phyloP scores from a whole-genome alignment of 2,888 invertebrate species.

The Anthophora plumipes region DNA sequence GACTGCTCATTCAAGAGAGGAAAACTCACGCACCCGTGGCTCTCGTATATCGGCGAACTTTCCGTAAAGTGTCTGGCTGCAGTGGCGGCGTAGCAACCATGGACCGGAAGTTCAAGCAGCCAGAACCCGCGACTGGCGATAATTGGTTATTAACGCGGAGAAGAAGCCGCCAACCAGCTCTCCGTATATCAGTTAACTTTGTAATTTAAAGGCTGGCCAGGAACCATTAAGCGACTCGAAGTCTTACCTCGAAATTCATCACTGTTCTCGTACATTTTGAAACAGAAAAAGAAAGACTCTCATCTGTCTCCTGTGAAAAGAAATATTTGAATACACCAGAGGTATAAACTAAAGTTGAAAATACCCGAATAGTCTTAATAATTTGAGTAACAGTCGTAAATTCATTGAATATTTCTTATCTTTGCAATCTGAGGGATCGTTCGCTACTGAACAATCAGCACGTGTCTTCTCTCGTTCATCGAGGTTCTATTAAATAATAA shows the following conservation, averaged over 20 bases:
- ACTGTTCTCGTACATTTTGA: not conserved
- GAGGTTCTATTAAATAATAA: no score
- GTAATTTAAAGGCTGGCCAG: slow-evolving; percentile 47
- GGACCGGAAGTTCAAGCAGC: slow-evolving; percentile 62
- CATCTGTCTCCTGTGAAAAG: not conserved
- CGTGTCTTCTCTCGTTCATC: no score
- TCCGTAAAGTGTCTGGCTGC: slow-evolving; percentile 73
- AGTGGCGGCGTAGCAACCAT: slow-evolving; percentile 38
- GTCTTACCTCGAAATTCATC: not conserved
- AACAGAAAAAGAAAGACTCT: not conserved
- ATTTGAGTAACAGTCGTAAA: no score
- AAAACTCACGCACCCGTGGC: slow-evolving; percentile 67
- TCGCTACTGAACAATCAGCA: no score
- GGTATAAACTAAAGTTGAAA: not conserved
- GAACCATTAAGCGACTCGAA: not conserved
- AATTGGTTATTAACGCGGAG: slow-evolving; percentile 76
- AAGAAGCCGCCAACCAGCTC: slow-evolving; percentile 48
- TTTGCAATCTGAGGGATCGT: no score
- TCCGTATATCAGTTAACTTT: slow-evolving; percentile 61
- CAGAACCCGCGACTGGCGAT: slow-evolving; percentile 68
- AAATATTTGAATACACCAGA: not conserved
- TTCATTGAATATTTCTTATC: no score
- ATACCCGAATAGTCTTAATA: no score
- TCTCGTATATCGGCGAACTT: slow-evolving; percentile 74
- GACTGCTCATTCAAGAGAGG: slow-evolving; percentile 46